phyloP scores from a whole-genome alignment of 2,797 vertebrate genomes.

The Babyrousa celebensis region DNA sequence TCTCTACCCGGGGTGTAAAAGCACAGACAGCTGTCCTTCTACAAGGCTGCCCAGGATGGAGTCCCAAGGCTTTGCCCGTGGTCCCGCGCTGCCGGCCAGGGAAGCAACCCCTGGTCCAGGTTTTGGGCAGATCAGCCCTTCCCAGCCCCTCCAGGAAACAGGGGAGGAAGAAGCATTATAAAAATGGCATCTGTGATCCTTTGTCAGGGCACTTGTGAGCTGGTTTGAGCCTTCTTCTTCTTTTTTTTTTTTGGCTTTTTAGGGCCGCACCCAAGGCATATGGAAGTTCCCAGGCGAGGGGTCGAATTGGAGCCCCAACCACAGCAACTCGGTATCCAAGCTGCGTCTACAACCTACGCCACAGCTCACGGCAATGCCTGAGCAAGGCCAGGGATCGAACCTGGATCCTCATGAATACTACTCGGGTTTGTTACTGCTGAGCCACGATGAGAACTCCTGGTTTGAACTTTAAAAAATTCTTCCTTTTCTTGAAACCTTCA shows the following conservation, averaged over 20 bases:
- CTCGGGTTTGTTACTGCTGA: too few species aligned
- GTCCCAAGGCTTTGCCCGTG: slow-evolving; percentile 69
- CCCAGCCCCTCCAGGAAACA: not conserved
- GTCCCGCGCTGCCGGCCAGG: not conserved
- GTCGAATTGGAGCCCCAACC: too few species aligned
- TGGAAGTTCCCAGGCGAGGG: too few species aligned
- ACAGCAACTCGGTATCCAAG: too few species aligned
- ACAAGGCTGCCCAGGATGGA: slow-evolving; percentile 74
- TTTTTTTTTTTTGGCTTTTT: too few species aligned
- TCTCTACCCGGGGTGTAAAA: slow-evolving; percentile 36
- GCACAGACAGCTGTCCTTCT: slow-evolving; percentile 58
- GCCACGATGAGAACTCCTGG: too few species aligned
- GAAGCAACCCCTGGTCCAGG: not conserved
- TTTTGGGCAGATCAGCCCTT: not conserved
- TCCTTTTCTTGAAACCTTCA: not conserved
- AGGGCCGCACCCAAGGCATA: too few species aligned
- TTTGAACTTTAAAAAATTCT: too few species aligned
- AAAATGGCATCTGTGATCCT: not conserved
- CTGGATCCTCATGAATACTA: too few species aligned
- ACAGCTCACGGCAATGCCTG: too few species aligned
- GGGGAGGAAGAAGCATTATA: not conserved
- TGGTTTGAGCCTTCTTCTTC: not conserved
- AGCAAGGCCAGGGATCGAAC: too few species aligned
- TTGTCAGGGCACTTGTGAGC: not conserved
- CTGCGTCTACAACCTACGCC: too few species aligned